Evolutionary conservation across 1,140 invertebrate species (phyloP).

Genomic region (Orchestia grillus): DNA sequence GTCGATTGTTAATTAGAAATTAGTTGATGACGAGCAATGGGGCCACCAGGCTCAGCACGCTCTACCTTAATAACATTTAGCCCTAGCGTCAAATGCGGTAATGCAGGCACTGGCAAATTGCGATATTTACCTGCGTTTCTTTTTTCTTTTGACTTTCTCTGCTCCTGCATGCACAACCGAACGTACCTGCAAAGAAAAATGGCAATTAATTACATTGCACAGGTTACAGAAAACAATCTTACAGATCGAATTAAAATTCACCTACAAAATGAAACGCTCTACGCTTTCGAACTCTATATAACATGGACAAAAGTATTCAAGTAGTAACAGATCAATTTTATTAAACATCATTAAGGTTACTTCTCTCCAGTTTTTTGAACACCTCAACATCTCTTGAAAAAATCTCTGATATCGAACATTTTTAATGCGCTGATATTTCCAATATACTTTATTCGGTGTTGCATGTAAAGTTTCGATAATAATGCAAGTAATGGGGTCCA

Average conservation of each 20-base stretch:
- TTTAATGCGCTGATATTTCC: not conserved
- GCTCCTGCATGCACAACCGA: conserved; percentile 56
- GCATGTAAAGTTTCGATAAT: not conserved
- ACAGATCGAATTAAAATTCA: too few relatives aligned
- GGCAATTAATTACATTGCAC: not conserved
- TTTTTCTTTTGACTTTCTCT: conserved; percentile 54
- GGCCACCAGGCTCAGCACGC: not conserved
- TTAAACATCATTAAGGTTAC: not conserved
- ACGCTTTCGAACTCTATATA: not conserved
- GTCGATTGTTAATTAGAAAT: not conserved
- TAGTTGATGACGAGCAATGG: not conserved
- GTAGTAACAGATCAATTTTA: not conserved
- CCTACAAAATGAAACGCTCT: not conserved
- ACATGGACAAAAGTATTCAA: not conserved
- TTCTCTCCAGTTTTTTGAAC: not conserved
- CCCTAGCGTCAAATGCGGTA: not conserved
- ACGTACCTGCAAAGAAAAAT: conserved; percentile 47
- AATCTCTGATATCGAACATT: not conserved
- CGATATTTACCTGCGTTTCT: conserved; percentile 54
- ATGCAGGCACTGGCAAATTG: conserved; percentile 33
- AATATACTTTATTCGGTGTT: not conserved
- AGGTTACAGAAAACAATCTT: not conserved
- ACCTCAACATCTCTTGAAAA: not conserved
- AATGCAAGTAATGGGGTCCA: too few relatives aligned
- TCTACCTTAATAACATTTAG: not conserved